Conservation (phyloP, 2,888 invertebrate genomes). For the Dichetophora obliterata region DNA sequence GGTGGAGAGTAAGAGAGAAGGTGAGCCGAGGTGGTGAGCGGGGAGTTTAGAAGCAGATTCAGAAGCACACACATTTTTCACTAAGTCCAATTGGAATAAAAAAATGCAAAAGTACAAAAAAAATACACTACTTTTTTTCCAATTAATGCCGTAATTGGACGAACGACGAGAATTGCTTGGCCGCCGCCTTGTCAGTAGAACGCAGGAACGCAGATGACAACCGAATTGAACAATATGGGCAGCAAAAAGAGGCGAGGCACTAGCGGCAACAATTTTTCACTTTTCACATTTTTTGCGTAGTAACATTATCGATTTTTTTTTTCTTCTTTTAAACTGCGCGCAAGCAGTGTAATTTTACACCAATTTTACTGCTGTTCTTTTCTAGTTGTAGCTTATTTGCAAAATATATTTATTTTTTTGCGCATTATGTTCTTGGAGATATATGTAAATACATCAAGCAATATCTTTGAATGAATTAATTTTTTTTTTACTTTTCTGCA, state of each 20-base stretch:
- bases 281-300: conserved; percentile 63
- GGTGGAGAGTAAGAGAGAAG: neutral
- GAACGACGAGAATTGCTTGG: conserved; percentile 16
- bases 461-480: neutral
- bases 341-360: conserved; percentile 23
- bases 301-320: conserved; percentile 65
- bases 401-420: neutral
- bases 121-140: conserved; percentile 18
- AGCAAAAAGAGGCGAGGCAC: conserved; percentile 30
- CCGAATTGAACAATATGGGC: conserved; percentile 10
- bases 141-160: conserved; percentile 32
- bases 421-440: neutral
- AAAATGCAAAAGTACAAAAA: neutral
- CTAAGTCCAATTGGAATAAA: neutral
- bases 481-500: conserved; percentile 29
- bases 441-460: neutral
- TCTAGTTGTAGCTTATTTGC: neutral
- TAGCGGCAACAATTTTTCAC: conserved; percentile 26
- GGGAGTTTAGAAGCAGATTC: neutral
- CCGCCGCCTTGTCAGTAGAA: conserved; percentile 22
- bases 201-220: conserved; percentile 26
- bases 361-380: neutral
- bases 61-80: neutral
- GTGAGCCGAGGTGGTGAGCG: neutral
- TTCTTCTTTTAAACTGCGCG: conserved; percentile 31